Base-by-base conservation (phyloP, 2,888 invertebrate species). In the Diarsia rubi region DNA sequence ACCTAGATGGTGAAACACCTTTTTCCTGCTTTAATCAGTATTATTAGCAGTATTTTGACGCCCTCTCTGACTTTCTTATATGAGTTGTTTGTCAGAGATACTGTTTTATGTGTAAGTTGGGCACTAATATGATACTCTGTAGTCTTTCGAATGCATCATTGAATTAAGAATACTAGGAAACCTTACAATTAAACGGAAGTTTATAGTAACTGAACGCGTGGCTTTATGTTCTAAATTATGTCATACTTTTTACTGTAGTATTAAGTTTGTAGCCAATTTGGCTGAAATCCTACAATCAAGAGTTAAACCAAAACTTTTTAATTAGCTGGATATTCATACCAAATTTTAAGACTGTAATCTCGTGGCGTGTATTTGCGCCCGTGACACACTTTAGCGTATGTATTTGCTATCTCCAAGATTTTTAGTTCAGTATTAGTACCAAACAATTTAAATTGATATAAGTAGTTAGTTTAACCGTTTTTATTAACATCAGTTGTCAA, bases 401-500 rank as follows among this genome's bases (percentile, higher is more conserved):
- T 83, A 84, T 86, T 88, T 75, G 79, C 85, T 85, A 83, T 88
- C 85, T 84, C 65, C 72, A 81, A 79, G 75, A 83, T 78, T 85
- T 88, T 84, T 77, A 77, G 73, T 82, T 81, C 84, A 80, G 71
- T 78, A 63, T 78, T 75, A 79, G 81, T 72, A 84, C 69, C 68
- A 82, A 75, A 75, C 75, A 82, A 84, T 84, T 74, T 84, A 83
- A 78, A 86, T 78, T 88, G 79, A 79, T 78, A 37, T 37, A 37
- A 37, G 81, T 75, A 86, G 84, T 86, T 79, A 87, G 83, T 90
- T 88, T 85, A 88, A 89, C 82, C 82, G 83, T 91, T 92, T 91
- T 92, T 91, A 93, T 90, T 88, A 90, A 88, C 89, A 88, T 82
- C 84, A 90, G 89, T 91, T 93, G 92, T 88, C 93, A 93, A 93